phyloP scores from a whole-genome alignment of 23 tunicate species.

The Oikopleura dioica region DNA sequence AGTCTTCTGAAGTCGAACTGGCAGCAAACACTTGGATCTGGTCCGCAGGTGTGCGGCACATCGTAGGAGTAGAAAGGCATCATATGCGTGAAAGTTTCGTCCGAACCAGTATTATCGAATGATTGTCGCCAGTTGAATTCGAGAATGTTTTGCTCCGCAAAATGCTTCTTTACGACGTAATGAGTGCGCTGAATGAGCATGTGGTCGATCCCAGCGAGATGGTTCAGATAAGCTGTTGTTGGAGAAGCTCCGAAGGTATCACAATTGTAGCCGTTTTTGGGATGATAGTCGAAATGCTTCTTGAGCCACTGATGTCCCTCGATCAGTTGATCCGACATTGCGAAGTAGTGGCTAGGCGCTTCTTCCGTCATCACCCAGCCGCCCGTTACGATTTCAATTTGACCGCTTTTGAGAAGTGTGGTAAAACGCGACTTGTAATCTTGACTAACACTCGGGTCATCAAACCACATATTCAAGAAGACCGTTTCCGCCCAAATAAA shows the following conservation, averaged over 20 bases:
- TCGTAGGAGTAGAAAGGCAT: conserved; percentile 98
- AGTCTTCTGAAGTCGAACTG: conserved; percentile 96
- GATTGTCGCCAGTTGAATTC: conserved; percentile 74
- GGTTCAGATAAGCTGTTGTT: conserved; percentile 68
- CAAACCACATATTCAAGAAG: conserved; percentile 89
- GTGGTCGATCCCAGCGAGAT: conserved; percentile 54
- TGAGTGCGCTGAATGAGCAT: conserved; percentile 93
- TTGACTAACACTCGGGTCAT: conserved; percentile 22
- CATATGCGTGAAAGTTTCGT: conserved; percentile 65
- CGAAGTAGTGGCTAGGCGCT: conserved; percentile 96
- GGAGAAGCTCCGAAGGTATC: conserved; percentile 95
- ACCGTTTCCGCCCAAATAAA: conserved; percentile 99
- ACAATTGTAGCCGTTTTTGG: conserved; percentile 79
- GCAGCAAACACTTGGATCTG: conserved; percentile 90
- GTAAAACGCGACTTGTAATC: conserved; percentile 29
- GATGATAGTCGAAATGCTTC: conserved; percentile 29
- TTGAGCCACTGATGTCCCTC: conserved; percentile 80
- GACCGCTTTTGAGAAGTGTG: conserved; percentile 36
- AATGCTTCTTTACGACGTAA: conserved; percentile 52
- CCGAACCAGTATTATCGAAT: conserved; percentile 26
- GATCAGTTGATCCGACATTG: conserved; percentile 69
- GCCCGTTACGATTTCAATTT: conserved; percentile 88
- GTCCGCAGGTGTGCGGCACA: conserved; percentile 98
- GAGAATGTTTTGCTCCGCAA: conserved; percentile 29
- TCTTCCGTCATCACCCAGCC: conserved; percentile 99